Conservation (phyloP, 2,113 vertebrate species). For the Archocentrus centrarchus region DNA sequence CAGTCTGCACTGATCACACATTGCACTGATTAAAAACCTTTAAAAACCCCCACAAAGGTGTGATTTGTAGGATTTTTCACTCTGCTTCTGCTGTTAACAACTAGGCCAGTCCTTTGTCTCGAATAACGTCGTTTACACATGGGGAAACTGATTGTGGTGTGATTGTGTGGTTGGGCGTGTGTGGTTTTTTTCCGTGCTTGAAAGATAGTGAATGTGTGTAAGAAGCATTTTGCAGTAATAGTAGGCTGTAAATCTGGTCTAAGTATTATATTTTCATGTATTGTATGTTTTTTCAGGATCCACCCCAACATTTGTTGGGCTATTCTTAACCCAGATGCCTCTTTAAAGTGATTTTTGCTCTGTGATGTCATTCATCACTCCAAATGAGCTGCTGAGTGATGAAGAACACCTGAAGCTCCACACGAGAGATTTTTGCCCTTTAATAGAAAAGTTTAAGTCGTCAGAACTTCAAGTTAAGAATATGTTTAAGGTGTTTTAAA, state of each 20-base stretch:
- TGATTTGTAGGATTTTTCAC: constrained; percentile 19
- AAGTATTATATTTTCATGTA: constrained; percentile 34
- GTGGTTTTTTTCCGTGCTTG: constrained; percentile 33
- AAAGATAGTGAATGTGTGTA: constrained; percentile 47
- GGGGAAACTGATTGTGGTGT: constrained; percentile 30
- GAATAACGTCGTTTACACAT: constrained; percentile 39
- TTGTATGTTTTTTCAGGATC: constrained; percentile 47
- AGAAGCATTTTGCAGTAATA: constrained; percentile 33
- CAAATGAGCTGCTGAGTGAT: constrained; percentile 9
- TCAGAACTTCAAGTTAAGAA: constrained; percentile 14
- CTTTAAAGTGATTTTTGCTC: constrained; percentile 15
- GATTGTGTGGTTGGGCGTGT: constrained; percentile 39
- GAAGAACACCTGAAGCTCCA: constrained; percentile 8
- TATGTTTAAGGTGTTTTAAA: constrained; percentile 34
- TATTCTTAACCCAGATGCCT: constrained; percentile 28
- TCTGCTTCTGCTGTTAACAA: constrained; percentile 8
- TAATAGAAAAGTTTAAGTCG: constrained; percentile 21
- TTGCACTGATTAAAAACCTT: constrained; percentile 41
- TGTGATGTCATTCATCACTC: constrained; percentile 8
- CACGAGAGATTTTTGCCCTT: constrained; percentile 21
- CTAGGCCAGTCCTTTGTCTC: not conserved
- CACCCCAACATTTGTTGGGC: constrained; percentile 33
- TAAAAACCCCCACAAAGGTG: constrained; percentile 11
- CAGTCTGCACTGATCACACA: constrained; percentile 18
- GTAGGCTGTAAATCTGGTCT: constrained; percentile 40